Base-by-base conservation (phyloP, 2,888 invertebrate genomes). In the Cheilosia vernalis region DNA sequence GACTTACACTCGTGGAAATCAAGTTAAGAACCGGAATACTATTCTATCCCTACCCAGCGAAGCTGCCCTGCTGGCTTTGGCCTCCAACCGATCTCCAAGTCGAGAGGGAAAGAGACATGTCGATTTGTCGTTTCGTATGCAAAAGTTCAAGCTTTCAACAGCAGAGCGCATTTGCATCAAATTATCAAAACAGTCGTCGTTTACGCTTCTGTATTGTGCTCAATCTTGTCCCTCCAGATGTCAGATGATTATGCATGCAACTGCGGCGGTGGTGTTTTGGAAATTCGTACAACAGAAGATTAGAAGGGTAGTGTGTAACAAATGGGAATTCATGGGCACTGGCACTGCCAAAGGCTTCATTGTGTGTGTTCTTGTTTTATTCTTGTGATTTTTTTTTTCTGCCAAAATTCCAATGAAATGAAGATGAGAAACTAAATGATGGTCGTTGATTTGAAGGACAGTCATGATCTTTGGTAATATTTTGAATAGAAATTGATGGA, bases 21-120 rank as follows among this genome's bases (percentile, higher is more conserved):
- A 63, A 78, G 61, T 78, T 74, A 61, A 67, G 63, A 85, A 85
- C 85, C 85, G 85, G 85, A 85, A 80, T 84, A 60, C 49, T 21
- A 37, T 33, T 6, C 6, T 5, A 7, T 37, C 0, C 49, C 4
- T 21, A 49, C 82, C 58, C 73, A 73, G 72, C 60, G n/a, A 66
- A 72, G 66, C 56, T 56, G 21, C 49, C 37, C 49, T 70, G 61
- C 55, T 70, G 83, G 67, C 78, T 72, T 79, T 83, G 83, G 83
- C 79, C 79, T 73, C 63, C 66, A 56, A 17, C 13, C 2, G 2
- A 40, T 15, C 40, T 27, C 7, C 51, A 69, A 24, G 82, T 44
- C 70, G 70, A 78, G 66, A 72, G 53, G 30, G 66, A 49, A 44
- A 13, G 49, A 10, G 19, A 21, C 10, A 21, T 13, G 49, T 66